Base-by-base conservation (phyloP, 2,888 invertebrate genomes). In the Julus scanicus region DNA sequence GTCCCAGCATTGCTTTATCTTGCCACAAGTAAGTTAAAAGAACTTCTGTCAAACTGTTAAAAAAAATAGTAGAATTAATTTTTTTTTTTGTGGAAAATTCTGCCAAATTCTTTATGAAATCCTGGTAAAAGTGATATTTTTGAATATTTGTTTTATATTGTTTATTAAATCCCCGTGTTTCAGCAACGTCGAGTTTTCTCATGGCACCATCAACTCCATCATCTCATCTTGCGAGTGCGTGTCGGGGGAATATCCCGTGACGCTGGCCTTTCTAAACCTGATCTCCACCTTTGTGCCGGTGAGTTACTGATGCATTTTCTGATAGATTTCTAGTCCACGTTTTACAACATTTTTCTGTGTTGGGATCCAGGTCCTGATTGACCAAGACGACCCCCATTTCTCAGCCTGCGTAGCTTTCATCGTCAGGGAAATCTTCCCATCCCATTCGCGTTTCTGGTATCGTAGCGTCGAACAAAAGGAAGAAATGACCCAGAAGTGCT, bases 401-500 rank as follows among this genome's bases (percentile, higher is more conserved):
- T 84, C 90, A 29, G 90, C 90, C 9, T 90, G 90, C 84, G 90
- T 92, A 9, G 90, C 92, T 85, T 92, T 91, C 89, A 91, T 92
- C 48, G 89, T 92, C 71, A 90, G 91, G 40, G 92, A 93, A 89
- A 91, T 93, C 17, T 92, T 92, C 89, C 92, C 93, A 1, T 91
- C 91, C 48, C 92, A 91, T 90, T 91, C 91, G 84, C 92, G 92
- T 89, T 92, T 92, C 92, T 90, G 92, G 86, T 93, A 92, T 89
- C 90, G 90, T 40, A 90, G 90, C 86, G 88, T 90, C 17, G 89
- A 90, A n/a, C 90, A 91, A 20, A 90, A 91, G 83, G 91, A 92
- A 89, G 89, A 90, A 85, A 91, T 92, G 87, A 92, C 92, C 90
- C 89, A 90, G 89, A 88, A 87, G 90, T 90, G 92, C 90, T 90